Evolutionary conservation across 2,797 vertebrate species (phyloP), one percentile per base, ranked within the genome.

Genomic region (Anabas testudineus): DNA sequence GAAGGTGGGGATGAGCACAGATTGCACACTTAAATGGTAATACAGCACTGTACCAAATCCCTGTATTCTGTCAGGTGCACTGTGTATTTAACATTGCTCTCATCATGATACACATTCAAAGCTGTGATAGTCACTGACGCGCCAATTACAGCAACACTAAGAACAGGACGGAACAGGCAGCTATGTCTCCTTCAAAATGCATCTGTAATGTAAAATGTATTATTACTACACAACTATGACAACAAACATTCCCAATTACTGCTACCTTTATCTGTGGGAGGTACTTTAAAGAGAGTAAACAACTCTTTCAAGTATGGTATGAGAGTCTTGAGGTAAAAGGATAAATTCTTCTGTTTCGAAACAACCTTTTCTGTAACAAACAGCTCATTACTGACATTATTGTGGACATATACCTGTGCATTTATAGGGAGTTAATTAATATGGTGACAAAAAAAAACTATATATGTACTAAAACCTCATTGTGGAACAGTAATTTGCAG

Each of bases 201-300:
- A 71, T 81, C 80, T 82, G 67, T 86, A 78, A 63, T 81, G 65
- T 79, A 77, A 80, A 83, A 75, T 79, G 13, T 62, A 67, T 84
- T 65, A 66, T 64, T 69, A 81, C 75, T 65, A 66, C 63, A 74
- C 56, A 74, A 66, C 51, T 53, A 69, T 70, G 77, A 86, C 72
- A 78, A 67, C 79, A 84, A 80, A 79, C 76, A 77, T 39, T 81
- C 52, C 78, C 81, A 87, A 83, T 82, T 87, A 82, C 41, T 51
- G 66, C 66, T 78, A 73, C 69, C 70, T 72, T 86, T 74, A 79
- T 86, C 70, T 14, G 34, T 81, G 59, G 74, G 64, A 74, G 71
- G 48, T 63, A 45, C 52, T 75, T 57, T 74, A 54, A 82, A 63
- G 51, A 28, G 16, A 68, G 55, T 81, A 84, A 76, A 82, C n/a